Percentiles rank a stretch among this genome's conserved stretches.
phyloP scores from a whole-genome alignment of 2,113 vertebrate genomes.

The Oreamnos americanus region DNA sequence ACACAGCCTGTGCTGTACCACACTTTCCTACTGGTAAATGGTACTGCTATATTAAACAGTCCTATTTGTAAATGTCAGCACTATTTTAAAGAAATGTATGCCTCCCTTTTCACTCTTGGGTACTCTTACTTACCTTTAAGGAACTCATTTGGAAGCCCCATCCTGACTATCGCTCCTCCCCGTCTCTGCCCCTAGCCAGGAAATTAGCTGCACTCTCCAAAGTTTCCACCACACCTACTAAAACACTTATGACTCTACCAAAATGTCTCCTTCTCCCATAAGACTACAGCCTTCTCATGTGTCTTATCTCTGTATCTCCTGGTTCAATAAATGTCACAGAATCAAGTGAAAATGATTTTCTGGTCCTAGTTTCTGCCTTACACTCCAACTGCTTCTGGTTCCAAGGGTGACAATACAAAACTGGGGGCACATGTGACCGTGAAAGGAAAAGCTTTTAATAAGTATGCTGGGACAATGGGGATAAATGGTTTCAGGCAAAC shows the following conservation, averaged over 20 bases:
- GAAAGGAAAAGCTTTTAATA: not conserved
- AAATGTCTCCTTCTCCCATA: not conserved
- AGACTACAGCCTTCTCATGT: not conserved
- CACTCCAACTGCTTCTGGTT: not conserved
- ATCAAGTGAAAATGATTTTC: slow-evolving; percentile 20
- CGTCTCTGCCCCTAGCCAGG: not conserved
- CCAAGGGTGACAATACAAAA: not conserved
- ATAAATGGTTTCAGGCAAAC: not conserved
- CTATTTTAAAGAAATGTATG: not conserved
- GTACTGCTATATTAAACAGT: not conserved
- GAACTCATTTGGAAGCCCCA: not conserved
- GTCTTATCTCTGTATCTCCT: not conserved
- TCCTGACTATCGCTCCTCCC: not conserved
- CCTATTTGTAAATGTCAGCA: not conserved
- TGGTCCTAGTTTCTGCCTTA: not conserved
- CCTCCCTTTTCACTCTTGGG: not conserved
- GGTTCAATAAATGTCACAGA: not conserved
- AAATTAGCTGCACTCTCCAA: not conserved
- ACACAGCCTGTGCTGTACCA: not conserved
- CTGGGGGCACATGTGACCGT: not conserved
- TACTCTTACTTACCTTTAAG: not conserved
- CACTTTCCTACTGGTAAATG: not conserved
- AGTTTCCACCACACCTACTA: not conserved
- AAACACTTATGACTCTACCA: not conserved
- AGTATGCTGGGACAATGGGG: not conserved